These are phyloP conservation scores for Cetonia aurata DNA, from an alignment of 2,888 invertebrate species.

Conservation along the genomic window DNA sequence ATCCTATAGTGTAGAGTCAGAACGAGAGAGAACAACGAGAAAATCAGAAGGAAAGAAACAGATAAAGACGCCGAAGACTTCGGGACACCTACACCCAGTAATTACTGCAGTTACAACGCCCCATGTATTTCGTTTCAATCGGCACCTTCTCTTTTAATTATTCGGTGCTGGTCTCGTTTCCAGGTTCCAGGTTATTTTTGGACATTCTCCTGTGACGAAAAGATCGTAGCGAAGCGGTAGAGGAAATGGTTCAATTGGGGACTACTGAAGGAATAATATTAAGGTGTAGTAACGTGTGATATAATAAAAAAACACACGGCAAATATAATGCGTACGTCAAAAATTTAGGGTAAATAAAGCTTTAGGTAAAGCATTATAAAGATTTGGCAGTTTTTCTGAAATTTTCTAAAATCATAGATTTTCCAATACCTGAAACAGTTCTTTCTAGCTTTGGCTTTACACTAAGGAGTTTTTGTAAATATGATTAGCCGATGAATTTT, in stretches of 20 bases:
- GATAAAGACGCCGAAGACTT: slow-evolving; percentile 1
- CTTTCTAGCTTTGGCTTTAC: no score
- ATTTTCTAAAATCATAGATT: no score
- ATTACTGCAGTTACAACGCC: slow-evolving; percentile 37
- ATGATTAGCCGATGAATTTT: no score
- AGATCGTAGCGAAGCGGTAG: neutral
- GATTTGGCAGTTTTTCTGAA: no score
- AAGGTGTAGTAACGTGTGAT: neutral
- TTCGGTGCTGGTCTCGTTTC: slow-evolving; percentile 17
- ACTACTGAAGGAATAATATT: slow-evolving; percentile 2
- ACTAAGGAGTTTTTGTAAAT: no score
- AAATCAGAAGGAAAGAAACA: slow-evolving; percentile 10
- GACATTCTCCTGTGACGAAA: slow-evolving; percentile 17
- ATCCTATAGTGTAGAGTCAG: neutral
- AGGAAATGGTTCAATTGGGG: slow-evolving; percentile 1
- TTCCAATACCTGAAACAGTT: no score
- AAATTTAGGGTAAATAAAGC: no score
- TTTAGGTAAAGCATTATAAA: no score
- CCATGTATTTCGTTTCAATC: slow-evolving; percentile 39
- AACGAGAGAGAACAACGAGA: neutral
- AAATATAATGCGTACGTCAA: no score
- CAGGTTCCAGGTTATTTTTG: slow-evolving; percentile 20
- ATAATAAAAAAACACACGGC: no score
- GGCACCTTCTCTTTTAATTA: slow-evolving; percentile 37
- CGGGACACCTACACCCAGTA: slow-evolving; percentile 20